Conservation (phyloP, 2,888 invertebrate species). For the Criorhina ranunculi region DNA sequence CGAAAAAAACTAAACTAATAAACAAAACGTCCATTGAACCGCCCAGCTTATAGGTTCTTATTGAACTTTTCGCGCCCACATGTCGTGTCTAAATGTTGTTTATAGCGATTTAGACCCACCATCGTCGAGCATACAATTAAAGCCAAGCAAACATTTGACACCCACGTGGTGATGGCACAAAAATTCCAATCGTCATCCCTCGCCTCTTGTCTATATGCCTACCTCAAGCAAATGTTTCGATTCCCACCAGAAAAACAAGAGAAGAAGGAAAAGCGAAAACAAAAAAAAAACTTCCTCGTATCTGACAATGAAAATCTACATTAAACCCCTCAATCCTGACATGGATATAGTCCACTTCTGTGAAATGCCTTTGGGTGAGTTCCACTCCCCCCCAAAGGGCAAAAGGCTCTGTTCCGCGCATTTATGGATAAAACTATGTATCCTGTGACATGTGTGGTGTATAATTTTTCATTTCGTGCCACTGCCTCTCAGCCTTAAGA, state of each 20-base stretch:
- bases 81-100: slow-evolving; percentile 38
- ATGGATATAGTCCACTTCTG: slow-evolving; percentile 55
- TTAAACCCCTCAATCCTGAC: slow-evolving; percentile 69
- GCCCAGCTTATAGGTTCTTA: slow-evolving; percentile 21
- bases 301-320: slow-evolving; percentile 73
- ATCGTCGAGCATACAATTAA: slow-evolving; percentile 33
- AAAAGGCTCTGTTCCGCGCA: slow-evolving; percentile 50
- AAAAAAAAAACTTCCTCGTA: slow-evolving; percentile 44
- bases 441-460: slow-evolving; percentile 54
- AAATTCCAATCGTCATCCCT: slow-evolving; percentile 21
- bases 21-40: slow-evolving; percentile 39
- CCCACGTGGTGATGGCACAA: slow-evolving; percentile 41
- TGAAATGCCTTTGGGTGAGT: slow-evolving; percentile 14
- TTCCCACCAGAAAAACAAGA: slow-evolving; percentile 26
- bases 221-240: slow-evolving; percentile 42
- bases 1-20: slow-evolving; percentile 6
- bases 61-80: slow-evolving; percentile 51
- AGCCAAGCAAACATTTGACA: slow-evolving; percentile 46
- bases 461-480: slow-evolving; percentile 69
- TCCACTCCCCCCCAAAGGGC: slow-evolving; percentile 33
- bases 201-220: slow-evolving; percentile 8
- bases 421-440: slow-evolving; percentile 36
- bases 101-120: slow-evolving; percentile 30
- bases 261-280: too few relatives aligned
- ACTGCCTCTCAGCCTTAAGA: slow-evolving; percentile 29